These are phyloP conservation scores for Liasis olivaceus DNA, from an alignment of 2,797 vertebrate species.

Conservation along the genomic window DNA sequence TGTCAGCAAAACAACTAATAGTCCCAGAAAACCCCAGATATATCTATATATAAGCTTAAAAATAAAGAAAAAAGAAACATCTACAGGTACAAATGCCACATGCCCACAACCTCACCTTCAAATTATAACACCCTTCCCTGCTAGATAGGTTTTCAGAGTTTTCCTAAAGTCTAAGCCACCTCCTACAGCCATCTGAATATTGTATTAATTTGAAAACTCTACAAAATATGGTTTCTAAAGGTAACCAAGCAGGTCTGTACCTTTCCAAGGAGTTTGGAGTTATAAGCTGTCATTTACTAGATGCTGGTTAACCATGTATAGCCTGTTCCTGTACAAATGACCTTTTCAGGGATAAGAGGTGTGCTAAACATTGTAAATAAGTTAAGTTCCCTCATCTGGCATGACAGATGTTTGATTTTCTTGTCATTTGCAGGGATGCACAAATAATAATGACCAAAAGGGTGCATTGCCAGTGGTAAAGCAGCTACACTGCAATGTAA, in stretches of 20 bases:
- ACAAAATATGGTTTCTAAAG: constrained; percentile 41
- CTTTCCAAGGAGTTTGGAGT: constrained; percentile 38
- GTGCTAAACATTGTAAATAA: constrained; percentile 65
- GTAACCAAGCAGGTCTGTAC: not conserved
- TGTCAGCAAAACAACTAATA: too few species aligned
- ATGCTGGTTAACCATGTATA: constrained; percentile 52
- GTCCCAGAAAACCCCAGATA: not conserved
- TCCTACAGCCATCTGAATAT: not conserved
- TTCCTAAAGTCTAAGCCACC: not conserved
- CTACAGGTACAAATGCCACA: not conserved
- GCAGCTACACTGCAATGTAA: constrained; percentile 56
- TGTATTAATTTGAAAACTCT: constrained; percentile 8
- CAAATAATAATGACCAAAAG: constrained; percentile 69
- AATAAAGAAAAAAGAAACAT: not conserved
- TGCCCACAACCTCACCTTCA: not conserved
- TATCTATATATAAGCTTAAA: not conserved
- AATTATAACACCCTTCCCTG: not conserved
- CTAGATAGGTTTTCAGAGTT: not conserved
- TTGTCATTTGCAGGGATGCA: constrained; percentile 76
- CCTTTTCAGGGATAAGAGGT: constrained; percentile 69
- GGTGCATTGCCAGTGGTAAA: constrained; percentile 69
- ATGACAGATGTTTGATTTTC: constrained; percentile 73
- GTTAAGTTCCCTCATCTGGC: constrained; percentile 58
- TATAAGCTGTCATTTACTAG: constrained; percentile 45
- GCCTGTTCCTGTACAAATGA: constrained; percentile 65